phyloP scores from a whole-genome alignment of 2,888 invertebrate genomes.

The Xylophagus ater region DNA sequence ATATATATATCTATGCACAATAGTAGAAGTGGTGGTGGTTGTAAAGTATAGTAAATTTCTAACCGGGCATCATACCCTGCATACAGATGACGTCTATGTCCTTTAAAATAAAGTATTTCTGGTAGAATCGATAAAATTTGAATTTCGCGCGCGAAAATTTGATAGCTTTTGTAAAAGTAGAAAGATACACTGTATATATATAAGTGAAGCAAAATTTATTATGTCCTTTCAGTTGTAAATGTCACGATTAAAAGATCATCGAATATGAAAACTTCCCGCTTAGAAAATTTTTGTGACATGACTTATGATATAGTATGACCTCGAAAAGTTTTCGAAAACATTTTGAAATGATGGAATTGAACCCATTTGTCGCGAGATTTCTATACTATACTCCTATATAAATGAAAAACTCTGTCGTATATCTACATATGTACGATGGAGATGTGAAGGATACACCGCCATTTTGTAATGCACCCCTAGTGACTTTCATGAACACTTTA shows the following conservation, averaged over 20 bases:
- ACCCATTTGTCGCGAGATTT: no score
- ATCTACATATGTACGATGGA: neutral
- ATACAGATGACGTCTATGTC: constrained; percentile 16
- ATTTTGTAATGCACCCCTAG: constrained; percentile 23
- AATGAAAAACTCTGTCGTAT: neutral
- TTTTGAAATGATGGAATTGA: neutral
- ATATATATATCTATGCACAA: neutral
- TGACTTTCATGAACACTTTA: constrained; percentile 20
- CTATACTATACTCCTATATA: neutral
- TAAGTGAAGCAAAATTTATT: neutral
- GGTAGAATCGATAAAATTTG: constrained; percentile 17
- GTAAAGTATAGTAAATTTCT: constrained; percentile 13
- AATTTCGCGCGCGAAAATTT: constrained; percentile 15
- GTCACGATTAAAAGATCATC: neutral
- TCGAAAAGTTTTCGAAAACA: constrained; percentile 11
- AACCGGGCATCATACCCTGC: constrained; percentile 14
- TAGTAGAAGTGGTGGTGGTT: constrained; percentile 1
- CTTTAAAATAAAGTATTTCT: constrained; percentile 9
- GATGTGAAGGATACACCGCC: constrained; percentile 19
- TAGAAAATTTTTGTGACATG: neutral
- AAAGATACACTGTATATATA: neutral
- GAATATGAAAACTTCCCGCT: neutral
- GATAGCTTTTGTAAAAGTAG: neutral
- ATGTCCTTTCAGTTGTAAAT: neutral
- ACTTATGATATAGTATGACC: constrained; percentile 9